Base-by-base conservation (phyloP, 2,113 vertebrate species). In the Onychostoma macrolepis region DNA sequence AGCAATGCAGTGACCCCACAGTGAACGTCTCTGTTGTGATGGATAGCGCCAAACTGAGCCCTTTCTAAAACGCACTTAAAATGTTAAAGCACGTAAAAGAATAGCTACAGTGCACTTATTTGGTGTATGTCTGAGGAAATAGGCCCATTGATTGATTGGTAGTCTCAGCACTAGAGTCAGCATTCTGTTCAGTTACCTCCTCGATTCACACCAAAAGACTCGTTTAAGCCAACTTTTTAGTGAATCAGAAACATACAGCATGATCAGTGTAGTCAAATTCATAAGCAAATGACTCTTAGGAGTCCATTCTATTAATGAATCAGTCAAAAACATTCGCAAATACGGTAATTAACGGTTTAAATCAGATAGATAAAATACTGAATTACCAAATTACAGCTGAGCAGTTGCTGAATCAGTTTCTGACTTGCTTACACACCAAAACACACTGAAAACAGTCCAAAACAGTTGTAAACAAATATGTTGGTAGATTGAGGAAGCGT, bases 1-100 rank as follows among this genome's bases (percentile, higher is more conserved):
- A 80, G 45, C 33, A n/a, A 36, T 71, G 36, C 45, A 58, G 80
- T 28, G 84, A 88, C 80, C 56, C 38, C 79, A 78, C 72, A 63
- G 28, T 82, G 36, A 67, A 45, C n/a, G 28, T 67, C 41, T 83
- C 17, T 50, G 2, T 50, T 50, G 26, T 48, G 61, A 69, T 48
- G 80, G 61, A 83, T 77, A 26, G 26, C 10, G 13, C 15, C 1
- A 43, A 43, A 43, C 24, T 10, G 6, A 65, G 38, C n/a, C 21
- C 24, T 74, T 11, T 77, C 75, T 77, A 21, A 36, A 69, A 69
- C 7, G 17, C 67, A 11, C 8, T 38, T 45, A 77, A 28, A 77
- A 30, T 30, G 13, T 77, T 50, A 77, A 26, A 30, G 43, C 26
- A 28, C n/a, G 28, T 15, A 77, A 28, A 77, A 43, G 38, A 21